Base-by-base conservation (phyloP, 2,888 invertebrate species). In the Drosophila prolongata region DNA sequence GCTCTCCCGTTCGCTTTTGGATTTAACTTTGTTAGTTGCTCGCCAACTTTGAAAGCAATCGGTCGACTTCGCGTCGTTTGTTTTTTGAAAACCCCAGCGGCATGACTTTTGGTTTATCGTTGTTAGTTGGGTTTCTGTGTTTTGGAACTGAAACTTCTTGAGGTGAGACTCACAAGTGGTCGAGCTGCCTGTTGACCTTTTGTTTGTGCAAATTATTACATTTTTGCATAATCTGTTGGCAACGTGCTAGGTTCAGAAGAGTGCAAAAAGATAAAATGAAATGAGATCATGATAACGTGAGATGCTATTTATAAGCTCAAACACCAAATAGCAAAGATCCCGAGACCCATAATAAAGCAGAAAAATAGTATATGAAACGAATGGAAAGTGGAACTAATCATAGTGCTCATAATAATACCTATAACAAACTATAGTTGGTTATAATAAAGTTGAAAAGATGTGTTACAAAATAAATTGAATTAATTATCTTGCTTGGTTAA, bases 251-350 rank as follows among this genome's bases (percentile, higher is more conserved):
- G 76, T 78, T 81, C 71, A 77, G 76, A 57, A 67, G 68, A 59
- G 42, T 52, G 53, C 43, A 34, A 40, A 47, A 47, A 68, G 49
- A 49, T 54, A 44, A 60, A 60, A 46, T 35, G 10, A 79, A 88
- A 89, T 89, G 85, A 89, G 88, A 89, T 88, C 88, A 88, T 78
- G 67, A 59, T 68, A 76, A 66, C 62, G 76, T 66, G 44, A 49
- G 53, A 40, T 37, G 52, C 84, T 82, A 82, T 82, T 83, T 80
- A 66, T 84, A 82, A 74, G 70, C 35, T 13, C 5, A 38, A 13
- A 57, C 24, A 52, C 30, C 46, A 35, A 40, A 67, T 34, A 65
- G 59, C 52, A 53, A 50, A 54, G 38, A 61, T 40, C 37, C 40
- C 44, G 44, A 34, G 38, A 16, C 35, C 27, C 13, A 27, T 46